Conservation (phyloP, 1,140 invertebrate genomes). For the Sycobia sp. region DNA sequence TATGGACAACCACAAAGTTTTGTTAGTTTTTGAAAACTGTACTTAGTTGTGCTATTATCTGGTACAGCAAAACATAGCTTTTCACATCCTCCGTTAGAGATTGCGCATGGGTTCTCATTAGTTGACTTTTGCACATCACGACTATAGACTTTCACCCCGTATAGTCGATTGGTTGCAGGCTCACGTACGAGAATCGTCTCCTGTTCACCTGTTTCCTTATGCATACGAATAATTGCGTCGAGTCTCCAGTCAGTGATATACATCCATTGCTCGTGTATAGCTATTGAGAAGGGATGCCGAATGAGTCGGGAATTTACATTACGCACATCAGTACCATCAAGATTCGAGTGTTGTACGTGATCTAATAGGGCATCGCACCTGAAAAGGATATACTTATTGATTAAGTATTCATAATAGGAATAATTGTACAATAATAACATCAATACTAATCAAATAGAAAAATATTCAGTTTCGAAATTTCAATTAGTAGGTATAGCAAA, state of each 20-base stretch:
- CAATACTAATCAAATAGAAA: neutral
- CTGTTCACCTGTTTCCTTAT: conserved; percentile 86
- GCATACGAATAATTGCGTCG: conserved; percentile 90
- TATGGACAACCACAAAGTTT: conserved; percentile 93
- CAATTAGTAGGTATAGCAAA: too few relatives aligned
- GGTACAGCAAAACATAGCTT: conserved; percentile 94
- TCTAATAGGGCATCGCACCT: conserved; percentile 89
- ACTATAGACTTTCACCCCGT: conserved; percentile 92
- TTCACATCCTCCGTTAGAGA: conserved; percentile 87
- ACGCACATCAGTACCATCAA: conserved; percentile 91
- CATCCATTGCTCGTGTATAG: conserved; percentile 91
- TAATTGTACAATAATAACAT: neutral
- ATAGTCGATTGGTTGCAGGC: conserved; percentile 87
- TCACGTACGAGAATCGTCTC: conserved; percentile 85
- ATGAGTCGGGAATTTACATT: conserved; percentile 89
- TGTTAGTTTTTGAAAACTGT: conserved; percentile 51
- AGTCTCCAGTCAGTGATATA: conserved; percentile 97
- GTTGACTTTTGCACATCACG: conserved; percentile 75
- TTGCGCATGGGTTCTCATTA: conserved; percentile 79
- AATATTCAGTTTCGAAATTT: too few relatives aligned
- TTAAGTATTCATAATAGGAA: too few relatives aligned
- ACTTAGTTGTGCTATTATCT: conserved; percentile 52
- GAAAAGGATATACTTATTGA: too few relatives aligned
- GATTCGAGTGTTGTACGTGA: conserved; percentile 93
- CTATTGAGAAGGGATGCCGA: conserved; percentile 94